Base-by-base conservation (phyloP, 2,113 vertebrate species). In the Ctenomys sociabilis region DNA sequence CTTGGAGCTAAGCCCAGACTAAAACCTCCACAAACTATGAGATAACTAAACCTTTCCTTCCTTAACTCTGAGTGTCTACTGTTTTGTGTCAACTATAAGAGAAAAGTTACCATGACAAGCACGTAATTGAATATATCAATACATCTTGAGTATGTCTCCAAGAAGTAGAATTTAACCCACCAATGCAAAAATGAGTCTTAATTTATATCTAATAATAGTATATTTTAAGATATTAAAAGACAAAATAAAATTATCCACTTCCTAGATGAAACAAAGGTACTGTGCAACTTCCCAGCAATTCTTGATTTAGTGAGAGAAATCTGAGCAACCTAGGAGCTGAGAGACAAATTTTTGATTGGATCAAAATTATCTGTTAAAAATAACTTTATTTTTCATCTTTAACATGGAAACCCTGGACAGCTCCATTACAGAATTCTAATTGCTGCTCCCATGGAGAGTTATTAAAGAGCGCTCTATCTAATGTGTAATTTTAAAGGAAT, bases 361-460 rank as follows among this genome's bases (percentile, higher is more conserved):
- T 66, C 28, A 75, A 92, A 92, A 54, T 4, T 4, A 73, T 83
- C 32, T 95, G 78, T 87, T 94, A 92, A 92, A 97, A 70, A 21
- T 78, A 92, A 72, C n/a, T 61, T n/a, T 68, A 94, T 92, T 66
- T 5, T 61, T 90, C 68, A 92, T 73, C 28, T 6, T 92, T 87
- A 95, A 61, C 35, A 87, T 37, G 30, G 10, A 95, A 30, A 83
- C 13, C 2, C 45, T 73, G 49, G 75, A 94, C 75, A 78, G 7
- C 88, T 95, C 37, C 21, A 94, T 95, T 97, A 84, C 57, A 78
- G 40, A 52, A 90, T 57, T 11, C 5, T 84, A 86, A 92, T 80
- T 64, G 35, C 66, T 92, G 52, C 3, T 66, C 90, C 54, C 57
- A 17, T 30, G 54, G 40, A 82, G 40, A 43, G 45, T 89, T 95